Conservation (phyloP, 2,797 vertebrate species). For the Salmo trutta region DNA sequence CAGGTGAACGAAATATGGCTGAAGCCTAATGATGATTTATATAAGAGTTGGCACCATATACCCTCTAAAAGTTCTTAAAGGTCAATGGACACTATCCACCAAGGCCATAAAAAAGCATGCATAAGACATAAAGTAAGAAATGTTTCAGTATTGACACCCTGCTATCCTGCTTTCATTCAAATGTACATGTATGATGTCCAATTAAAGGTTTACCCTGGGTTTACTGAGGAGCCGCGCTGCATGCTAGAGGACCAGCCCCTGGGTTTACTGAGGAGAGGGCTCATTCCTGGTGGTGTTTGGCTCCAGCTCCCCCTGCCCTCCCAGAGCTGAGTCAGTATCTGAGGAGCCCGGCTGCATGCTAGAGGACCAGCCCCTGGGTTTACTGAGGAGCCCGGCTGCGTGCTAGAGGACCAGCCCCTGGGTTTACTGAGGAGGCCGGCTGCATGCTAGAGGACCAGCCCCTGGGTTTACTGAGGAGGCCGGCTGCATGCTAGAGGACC, state of each 20-base stretch:
- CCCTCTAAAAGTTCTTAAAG: neutral
- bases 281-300: neutral
- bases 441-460: too few species aligned
- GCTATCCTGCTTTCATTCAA: neutral
- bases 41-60: neutral
- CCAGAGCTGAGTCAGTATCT: neutral
- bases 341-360: neutral
- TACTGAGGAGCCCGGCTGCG: too few species aligned
- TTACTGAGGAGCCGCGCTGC: neutral
- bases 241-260: too few species aligned
- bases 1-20: too few species aligned
- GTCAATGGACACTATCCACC: neutral
- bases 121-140: neutral
- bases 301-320: neutral
- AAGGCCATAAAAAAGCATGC: neutral
- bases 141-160: neutral
- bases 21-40: neutral
- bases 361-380: neutral
- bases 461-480: neutral
- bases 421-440: too few species aligned
- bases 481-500: neutral
- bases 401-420: too few species aligned
- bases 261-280: neutral
- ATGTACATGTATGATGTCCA: neutral
- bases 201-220: neutral